Conservation (phyloP, 1,140 invertebrate species). For the Cheumatopsyche charites region DNA sequence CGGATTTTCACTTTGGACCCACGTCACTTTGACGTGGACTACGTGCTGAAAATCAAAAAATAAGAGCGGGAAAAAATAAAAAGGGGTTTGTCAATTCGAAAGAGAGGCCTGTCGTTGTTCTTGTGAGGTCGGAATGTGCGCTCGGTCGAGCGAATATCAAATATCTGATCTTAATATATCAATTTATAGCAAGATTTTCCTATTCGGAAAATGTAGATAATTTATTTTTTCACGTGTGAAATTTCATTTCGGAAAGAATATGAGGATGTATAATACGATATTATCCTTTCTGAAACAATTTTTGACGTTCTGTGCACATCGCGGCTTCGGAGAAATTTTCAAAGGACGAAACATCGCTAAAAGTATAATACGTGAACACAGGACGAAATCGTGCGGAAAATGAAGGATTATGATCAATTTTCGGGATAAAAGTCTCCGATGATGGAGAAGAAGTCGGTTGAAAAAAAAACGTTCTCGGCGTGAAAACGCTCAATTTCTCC, state of each 20-base stretch:
- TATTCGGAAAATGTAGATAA: too few species aligned
- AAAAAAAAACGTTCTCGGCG: too few species aligned
- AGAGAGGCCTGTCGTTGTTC: neutral
- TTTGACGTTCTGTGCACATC: neutral
- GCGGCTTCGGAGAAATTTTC: conserved; percentile 2
- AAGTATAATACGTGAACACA: conserved; percentile 5
- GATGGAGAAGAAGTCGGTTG: neutral
- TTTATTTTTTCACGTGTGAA: too few species aligned
- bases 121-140: too few species aligned
- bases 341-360: conserved; percentile 3
- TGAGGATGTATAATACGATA: too few species aligned
- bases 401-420: conserved; percentile 25
- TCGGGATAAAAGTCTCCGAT: conserved; percentile 16
- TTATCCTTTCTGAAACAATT: too few species aligned
- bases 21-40: neutral
- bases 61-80: too few species aligned
- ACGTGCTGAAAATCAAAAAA: conserved; percentile 18
- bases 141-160: too few species aligned
- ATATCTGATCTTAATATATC: too few species aligned
- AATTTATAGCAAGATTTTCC: too few species aligned
- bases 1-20: conserved; percentile 7
- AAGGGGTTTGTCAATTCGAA: neutral
- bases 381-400: conserved; percentile 14
- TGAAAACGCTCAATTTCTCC: neutral
- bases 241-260: too few species aligned